A percentile compares a stretch with the other conserved stretches of the same genome.
These are phyloP conservation scores for Congeria kusceri DNA, from an alignment of 2,888 invertebrate species.

Conservation along the genomic window DNA sequence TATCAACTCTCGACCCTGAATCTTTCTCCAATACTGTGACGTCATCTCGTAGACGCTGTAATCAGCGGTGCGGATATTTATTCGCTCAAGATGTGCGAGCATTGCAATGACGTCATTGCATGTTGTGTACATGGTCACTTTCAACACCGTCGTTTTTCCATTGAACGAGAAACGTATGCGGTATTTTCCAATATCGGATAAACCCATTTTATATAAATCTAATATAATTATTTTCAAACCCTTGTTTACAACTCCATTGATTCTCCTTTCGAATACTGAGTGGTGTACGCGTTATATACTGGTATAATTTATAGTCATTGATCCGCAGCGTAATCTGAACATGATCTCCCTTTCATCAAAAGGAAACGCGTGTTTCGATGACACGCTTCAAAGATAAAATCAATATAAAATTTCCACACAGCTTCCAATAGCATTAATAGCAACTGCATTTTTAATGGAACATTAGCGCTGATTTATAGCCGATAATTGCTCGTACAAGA, in stretches of 20 bases:
- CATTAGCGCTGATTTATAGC: background rate
- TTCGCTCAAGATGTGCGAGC: constrained; percentile 19
- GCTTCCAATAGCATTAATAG: background rate
- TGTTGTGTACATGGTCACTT: constrained; percentile 46
- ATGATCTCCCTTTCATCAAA: background rate
- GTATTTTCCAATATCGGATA: constrained; percentile 21
- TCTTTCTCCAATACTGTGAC: constrained; percentile 11
- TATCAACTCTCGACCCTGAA: constrained; percentile 25
- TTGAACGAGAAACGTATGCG: constrained; percentile 27
- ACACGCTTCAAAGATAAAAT: constrained; percentile 11
- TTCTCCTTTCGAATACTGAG: background rate
- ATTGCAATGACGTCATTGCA: constrained; percentile 52
- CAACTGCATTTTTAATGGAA: background rate
- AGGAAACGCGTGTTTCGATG: constrained; percentile 14
- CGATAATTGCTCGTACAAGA: background rate
- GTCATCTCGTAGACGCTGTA: constrained; percentile 41
- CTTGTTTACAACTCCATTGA: background rate
- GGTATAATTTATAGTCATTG: background rate
- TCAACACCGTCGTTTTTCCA: constrained; percentile 18
- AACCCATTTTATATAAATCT: constrained; percentile 12
- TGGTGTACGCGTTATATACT: no score
- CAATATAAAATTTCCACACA: background rate
- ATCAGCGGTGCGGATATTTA: background rate
- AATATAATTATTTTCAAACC: background rate
- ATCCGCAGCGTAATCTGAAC: background rate